Evolutionary conservation across 2,888 invertebrate genomes (phyloP).

Genomic region (Orthonychiurus folsomi): DNA sequence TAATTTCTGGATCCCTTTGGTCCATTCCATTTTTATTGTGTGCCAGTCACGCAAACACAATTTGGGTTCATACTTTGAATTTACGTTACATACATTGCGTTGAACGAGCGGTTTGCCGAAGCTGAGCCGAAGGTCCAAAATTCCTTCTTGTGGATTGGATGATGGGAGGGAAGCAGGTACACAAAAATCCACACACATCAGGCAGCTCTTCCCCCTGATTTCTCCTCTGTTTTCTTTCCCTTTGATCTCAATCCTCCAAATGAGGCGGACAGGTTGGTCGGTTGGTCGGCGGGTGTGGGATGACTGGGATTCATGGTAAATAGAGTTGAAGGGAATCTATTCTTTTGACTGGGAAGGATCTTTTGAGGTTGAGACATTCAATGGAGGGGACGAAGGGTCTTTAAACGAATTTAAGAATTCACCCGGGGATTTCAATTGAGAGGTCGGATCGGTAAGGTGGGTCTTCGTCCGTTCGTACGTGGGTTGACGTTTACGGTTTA

Average conservation of each 20-base stretch:
- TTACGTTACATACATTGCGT: too few species aligned
- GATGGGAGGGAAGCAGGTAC: not conserved
- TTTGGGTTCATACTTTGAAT: not conserved
- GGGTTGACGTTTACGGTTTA: too few species aligned
- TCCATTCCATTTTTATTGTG: conserved; percentile 11
- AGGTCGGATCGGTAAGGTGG: too few species aligned
- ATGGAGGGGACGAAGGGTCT: too few species aligned
- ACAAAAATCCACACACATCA: not conserved
- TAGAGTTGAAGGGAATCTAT: not conserved
- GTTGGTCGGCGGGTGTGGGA: conserved; percentile 8
- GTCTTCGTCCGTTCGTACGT: too few species aligned
- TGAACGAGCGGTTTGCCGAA: too few species aligned
- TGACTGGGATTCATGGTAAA: not conserved
- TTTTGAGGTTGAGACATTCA: too few species aligned
- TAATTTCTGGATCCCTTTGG: not conserved
- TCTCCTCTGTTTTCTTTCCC: conserved; percentile 5
- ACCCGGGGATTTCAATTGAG: not conserved
- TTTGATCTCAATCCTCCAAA: conserved; percentile 10
- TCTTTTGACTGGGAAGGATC: not conserved
- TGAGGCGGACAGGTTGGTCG: conserved; percentile 15
- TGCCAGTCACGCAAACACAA: conserved; percentile 21
- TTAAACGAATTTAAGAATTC: not conserved
- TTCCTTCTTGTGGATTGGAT: too few species aligned
- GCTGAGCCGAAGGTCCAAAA: too few species aligned
- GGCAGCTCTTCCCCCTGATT: not conserved